Percentiles rank a stretch among this genome's conserved stretches.
Conservation (phyloP, 1,140 invertebrate genomes). For the Luehdorfia chinensis region DNA sequence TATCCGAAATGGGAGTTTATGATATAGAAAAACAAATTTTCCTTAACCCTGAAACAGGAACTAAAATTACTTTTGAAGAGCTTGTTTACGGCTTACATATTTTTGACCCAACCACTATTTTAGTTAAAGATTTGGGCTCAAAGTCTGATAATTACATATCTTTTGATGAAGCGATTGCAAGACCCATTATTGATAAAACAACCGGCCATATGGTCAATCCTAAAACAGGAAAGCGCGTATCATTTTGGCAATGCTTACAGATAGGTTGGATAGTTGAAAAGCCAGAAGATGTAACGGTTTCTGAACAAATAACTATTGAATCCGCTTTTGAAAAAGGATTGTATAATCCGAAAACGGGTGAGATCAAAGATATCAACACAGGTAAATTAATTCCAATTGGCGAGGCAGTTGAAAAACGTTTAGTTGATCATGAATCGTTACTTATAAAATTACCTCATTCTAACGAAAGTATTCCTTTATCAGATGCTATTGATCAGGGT, state of each 20-base stretch:
- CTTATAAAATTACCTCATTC: conserved; percentile 83
- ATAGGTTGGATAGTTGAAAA: conserved; percentile 83
- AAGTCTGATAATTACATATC: conserved; percentile 82
- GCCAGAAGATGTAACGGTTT: conserved; percentile 71
- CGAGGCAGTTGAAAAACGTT: conserved; percentile 84
- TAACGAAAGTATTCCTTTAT: conserved; percentile 84
- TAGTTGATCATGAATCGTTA: conserved; percentile 86
- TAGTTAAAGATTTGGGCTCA: conserved; percentile 86
- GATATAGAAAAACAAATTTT: conserved; percentile 86
- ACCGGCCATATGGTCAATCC: conserved; percentile 90
- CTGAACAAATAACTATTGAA: conserved; percentile 78
- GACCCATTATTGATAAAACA: conserved; percentile 85
- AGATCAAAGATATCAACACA: conserved; percentile 81
- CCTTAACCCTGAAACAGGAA: conserved; percentile 85
- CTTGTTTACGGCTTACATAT: conserved; percentile 85
- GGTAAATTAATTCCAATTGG: conserved; percentile 80
- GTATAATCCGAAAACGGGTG: conserved; percentile 80
- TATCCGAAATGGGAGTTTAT: conserved; percentile 85
- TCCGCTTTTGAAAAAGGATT: conserved; percentile 82
- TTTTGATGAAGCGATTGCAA: conserved; percentile 85
- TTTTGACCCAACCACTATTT: conserved; percentile 85
- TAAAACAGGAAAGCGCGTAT: conserved; percentile 86
- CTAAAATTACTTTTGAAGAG: conserved; percentile 86
- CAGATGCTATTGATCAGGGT: conserved; percentile 86
- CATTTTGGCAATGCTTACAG: conserved; percentile 91